Percentiles rank a stretch among this genome's conserved stretches.
Evolutionary conservation across 2,113 vertebrate genomes (phyloP).

Genomic region (Labeo catla): DNA sequence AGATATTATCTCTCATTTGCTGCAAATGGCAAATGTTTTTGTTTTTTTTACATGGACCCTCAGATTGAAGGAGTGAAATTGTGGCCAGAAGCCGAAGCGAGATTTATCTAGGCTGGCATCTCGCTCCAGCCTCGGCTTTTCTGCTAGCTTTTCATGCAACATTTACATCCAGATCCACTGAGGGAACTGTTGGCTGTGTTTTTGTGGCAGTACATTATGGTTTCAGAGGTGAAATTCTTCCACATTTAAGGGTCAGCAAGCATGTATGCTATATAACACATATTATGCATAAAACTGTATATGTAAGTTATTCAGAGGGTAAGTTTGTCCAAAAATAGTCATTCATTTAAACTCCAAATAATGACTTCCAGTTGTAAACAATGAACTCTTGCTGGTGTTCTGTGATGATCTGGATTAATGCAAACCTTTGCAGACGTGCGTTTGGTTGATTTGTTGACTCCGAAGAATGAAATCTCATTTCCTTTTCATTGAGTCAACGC

Average conservation of each 20-base stretch:
- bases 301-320: not conserved
- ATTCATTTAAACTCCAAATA: not conserved
- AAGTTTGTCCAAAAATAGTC: not conserved
- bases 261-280: not conserved
- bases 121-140: conserved; percentile 53
- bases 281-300: not conserved
- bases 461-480: not conserved
- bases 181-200: conserved; percentile 3
- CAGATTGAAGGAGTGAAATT: conserved; percentile 63
- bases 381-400: not conserved
- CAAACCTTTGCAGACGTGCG: not conserved
- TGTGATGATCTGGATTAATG: not conserved
- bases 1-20: not conserved
- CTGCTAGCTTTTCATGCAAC: conserved; percentile 62
- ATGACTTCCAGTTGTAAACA: not conserved
- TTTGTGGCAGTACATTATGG: conserved; percentile 6
- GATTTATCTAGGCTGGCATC: conserved; percentile 60
- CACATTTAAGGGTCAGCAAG: conserved; percentile 21
- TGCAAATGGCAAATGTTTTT: no score
- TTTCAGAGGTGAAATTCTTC: conserved; percentile 48
- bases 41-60: not conserved
- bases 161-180: conserved; percentile 57
- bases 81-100: conserved; percentile 54
- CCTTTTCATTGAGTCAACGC: not conserved
- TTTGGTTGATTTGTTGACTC: conserved; percentile 1